Percentiles rank a stretch among this genome's conserved stretches.
Conservation (phyloP, 2,113 vertebrate genomes). For the Bubo blakistoni region DNA sequence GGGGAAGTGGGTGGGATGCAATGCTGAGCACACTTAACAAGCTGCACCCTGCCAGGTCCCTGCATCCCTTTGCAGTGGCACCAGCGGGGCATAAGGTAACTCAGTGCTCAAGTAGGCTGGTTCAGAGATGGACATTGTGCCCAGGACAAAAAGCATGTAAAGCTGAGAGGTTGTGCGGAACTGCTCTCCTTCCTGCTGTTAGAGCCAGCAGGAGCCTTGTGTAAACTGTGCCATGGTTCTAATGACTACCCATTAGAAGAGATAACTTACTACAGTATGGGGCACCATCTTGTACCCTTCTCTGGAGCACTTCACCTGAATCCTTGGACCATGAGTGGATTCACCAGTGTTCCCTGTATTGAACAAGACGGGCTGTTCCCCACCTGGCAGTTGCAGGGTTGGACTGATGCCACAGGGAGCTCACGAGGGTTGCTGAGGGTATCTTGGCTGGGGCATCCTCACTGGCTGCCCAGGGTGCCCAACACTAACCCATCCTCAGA, state of each 20-base stretch:
- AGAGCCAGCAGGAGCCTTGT: not conserved
- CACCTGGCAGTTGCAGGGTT: not conserved
- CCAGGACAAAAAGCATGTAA: not conserved
- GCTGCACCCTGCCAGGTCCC: not conserved
- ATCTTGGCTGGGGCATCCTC: accelerated
- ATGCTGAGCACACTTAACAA: not conserved
- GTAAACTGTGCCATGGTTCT: not conserved
- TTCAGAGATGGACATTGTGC: not conserved
- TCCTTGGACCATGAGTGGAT: not conserved
- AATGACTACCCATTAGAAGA: not conserved
- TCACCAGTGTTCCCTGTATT: not conserved
- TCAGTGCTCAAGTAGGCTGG: not conserved
- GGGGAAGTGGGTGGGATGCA: accelerated
- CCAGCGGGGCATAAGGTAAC: not conserved
- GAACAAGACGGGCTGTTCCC: not conserved
- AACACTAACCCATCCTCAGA: not conserved
- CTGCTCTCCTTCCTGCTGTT: not conserved
- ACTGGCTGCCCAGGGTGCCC: not conserved
- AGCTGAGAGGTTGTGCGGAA: not conserved
- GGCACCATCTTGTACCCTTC: not conserved
- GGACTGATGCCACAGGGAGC: not conserved
- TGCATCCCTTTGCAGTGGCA: not conserved
- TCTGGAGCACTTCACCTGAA: not conserved
- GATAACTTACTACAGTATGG: not conserved
- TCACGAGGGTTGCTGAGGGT: not conserved